A percentile compares a stretch with the other conserved stretches of the same genome.
Conservation (phyloP, 2,113 vertebrate genomes). For the Colius striatus region DNA sequence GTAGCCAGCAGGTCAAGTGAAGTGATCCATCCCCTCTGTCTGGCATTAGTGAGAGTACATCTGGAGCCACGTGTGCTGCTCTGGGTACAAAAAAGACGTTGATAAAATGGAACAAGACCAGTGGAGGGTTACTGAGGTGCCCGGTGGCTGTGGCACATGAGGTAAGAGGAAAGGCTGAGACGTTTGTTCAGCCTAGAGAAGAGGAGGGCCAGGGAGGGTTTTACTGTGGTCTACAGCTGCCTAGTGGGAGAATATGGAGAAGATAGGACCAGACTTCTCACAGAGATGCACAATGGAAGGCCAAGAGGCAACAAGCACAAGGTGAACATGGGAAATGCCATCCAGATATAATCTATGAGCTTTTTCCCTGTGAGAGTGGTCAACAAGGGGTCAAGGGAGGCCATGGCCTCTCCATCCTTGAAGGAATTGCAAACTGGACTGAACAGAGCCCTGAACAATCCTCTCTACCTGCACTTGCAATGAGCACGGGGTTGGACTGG, state of each 20-base stretch:
- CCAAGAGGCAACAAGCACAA: background rate
- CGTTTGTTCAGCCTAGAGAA: fast-evolving
- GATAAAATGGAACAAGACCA: background rate
- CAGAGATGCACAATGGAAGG: background rate
- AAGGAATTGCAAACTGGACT: background rate
- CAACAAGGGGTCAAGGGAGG: fast-evolving
- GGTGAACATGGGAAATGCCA: background rate
- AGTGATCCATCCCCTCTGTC: background rate
- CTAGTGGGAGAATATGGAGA: background rate
- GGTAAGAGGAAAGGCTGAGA: fast-evolving
- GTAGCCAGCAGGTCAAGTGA: background rate
- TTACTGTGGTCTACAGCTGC: background rate
- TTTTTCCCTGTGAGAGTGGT: fast-evolving
- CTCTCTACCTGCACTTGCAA: background rate
- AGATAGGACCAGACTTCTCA: background rate
- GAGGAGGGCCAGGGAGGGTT: background rate
- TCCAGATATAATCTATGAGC: background rate
- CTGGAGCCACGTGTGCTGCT: background rate
- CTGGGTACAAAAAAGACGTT: background rate
- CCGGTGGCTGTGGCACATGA: fast-evolving
- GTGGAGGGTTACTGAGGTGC: fast-evolving
- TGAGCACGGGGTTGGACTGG: background rate
- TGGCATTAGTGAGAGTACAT: background rate
- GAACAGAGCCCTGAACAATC: background rate
- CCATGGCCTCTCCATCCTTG: background rate